Evolutionary conservation across 2,888 invertebrate genomes (phyloP), one percentile per base, ranked within the genome.

Genomic region (Oscheius sp.): DNA sequence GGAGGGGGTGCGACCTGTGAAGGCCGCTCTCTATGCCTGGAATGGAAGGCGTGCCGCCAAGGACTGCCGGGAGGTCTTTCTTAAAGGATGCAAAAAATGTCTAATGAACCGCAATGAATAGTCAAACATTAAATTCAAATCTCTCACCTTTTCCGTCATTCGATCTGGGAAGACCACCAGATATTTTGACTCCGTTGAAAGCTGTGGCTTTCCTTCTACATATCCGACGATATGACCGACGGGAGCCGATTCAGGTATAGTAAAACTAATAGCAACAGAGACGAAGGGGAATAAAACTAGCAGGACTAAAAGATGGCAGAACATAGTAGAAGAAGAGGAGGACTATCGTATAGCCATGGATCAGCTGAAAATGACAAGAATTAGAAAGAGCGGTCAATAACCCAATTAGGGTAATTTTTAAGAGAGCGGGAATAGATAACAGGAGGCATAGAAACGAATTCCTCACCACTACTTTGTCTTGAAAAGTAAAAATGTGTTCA

Each of bases 161-260:
- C 75, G 71, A 67, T 83, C 78, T 2, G 84, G 78, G 67, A 77
- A 84, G n/a, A 82, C 80, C 17, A 83, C 74, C 68, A 80, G 75
- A 67, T 78, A 84, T 24, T 73, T 73, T 6, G 78, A 69, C 24
- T 75, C 66, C 2, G 67, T 50, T 4, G 74, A 67, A 14, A 36
- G 14, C 4, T 77, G 72, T 6, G 66, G 63, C 30, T 50, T 67
- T 17, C 75, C 78, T 2, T 69, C 69, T 6, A 80, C 73, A 54
- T 66, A 80, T 36, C 82, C 82, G 45, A 82, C 72, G n/a, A 63
- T 54, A 45, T 73, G 63, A 0, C 81, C 81, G 12, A 74, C 61
- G 22, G 79, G 74, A n/a, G 74, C 80, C 28, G 75, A 72, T 73
- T 82, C 82, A 8, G 59, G 59, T 9, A 36, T 36, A 14, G 36